Evolutionary conservation across 2,797 vertebrate species (phyloP).

Genomic region (Chaetophractus vellerosus): DNA sequence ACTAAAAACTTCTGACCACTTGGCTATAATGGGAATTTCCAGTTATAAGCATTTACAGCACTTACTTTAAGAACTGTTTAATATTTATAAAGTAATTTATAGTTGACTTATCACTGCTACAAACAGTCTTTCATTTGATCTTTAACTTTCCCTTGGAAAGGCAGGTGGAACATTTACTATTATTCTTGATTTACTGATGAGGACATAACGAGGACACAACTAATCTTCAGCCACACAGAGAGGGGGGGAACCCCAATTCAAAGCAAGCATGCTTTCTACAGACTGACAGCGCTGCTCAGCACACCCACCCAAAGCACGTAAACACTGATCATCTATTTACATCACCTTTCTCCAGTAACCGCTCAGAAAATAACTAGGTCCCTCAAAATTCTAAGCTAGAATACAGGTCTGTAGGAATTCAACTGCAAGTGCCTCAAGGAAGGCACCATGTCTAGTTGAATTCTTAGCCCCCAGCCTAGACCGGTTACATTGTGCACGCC

Average conservation of each 20-base stretch:
- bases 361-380: not conserved
- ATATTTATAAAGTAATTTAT: conserved; percentile 17
- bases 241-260: not conserved
- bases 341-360: not conserved
- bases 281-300: not conserved
- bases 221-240: not conserved
- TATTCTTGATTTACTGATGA: not conserved
- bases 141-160: conserved; percentile 4
- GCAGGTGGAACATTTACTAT: not conserved
- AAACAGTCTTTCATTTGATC: not conserved
- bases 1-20: not conserved
- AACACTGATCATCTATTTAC: not conserved
- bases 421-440: not conserved
- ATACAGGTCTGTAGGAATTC: not conserved
- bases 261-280: not conserved
- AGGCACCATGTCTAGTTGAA: not conserved
- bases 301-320: not conserved
- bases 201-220: not conserved
- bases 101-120: not conserved
- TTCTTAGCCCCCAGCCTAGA: not conserved
- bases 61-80: not conserved
- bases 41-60: conserved; percentile 1
- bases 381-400: not conserved
- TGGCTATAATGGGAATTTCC: not conserved
- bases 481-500: not conserved